Evolutionary conservation across 2,888 invertebrate genomes (phyloP).

Genomic region (Catocala sponsa): DNA sequence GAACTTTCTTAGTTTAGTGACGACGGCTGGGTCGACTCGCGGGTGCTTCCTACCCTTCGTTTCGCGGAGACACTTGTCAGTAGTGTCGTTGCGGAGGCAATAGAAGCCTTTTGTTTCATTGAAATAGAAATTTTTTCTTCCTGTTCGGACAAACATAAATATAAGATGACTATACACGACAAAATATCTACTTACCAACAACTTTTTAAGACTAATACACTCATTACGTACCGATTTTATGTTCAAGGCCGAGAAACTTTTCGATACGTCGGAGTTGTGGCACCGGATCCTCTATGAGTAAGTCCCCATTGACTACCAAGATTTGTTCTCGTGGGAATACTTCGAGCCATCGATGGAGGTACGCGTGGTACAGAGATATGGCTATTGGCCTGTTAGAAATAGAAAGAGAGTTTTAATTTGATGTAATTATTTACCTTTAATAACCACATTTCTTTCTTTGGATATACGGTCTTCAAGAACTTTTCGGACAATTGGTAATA

Average conservation of each 20-base stretch:
- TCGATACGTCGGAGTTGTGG: slow-evolving; percentile 96
- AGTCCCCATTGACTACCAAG: slow-evolving; percentile 97
- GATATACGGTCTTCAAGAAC: background rate
- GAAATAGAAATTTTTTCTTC: slow-evolving; percentile 97
- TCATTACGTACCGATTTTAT: slow-evolving; percentile 80
- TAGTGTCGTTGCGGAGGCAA: slow-evolving; percentile 95
- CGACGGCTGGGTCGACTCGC: slow-evolving; percentile 93
- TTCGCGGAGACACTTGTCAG: slow-evolving; percentile 94
- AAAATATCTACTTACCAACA: background rate
- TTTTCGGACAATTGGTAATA: background rate
- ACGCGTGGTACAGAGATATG: slow-evolving; percentile 96
- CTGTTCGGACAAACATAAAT: slow-evolving; percentile 64
- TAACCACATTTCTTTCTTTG: too few relatives aligned
- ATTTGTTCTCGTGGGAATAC: slow-evolving; percentile 97
- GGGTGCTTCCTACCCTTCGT: slow-evolving; percentile 95
- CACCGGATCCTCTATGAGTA: slow-evolving; percentile 96
- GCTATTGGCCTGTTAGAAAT: slow-evolving; percentile 90
- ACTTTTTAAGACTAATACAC: background rate
- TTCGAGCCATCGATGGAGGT: slow-evolving; percentile 97
- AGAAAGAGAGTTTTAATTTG: background rate
- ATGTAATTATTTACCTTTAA: background rate
- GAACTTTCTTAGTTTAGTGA: slow-evolving; percentile 94
- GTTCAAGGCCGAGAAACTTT: slow-evolving; percentile 93
- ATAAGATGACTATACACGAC: background rate
- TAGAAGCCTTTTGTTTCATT: slow-evolving; percentile 99